Evolutionary conservation across 1,140 invertebrate genomes (phyloP), one percentile per base, ranked within the genome.

Genomic region (Orius insidiosus): DNA sequence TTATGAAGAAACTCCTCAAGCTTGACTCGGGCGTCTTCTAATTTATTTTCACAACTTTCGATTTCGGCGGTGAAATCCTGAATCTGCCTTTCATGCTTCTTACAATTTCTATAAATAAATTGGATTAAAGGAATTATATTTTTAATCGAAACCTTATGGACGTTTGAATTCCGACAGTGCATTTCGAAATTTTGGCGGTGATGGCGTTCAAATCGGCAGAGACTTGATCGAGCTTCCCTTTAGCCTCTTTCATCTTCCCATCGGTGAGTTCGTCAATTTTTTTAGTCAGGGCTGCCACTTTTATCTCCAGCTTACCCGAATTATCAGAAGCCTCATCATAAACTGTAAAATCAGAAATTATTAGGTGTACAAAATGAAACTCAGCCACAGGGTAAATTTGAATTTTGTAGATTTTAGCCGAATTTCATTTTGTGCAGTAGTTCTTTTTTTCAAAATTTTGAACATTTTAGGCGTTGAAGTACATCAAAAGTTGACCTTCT

Each of bases 81-180:
- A 24, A 24, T 24, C 7, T 24, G 24, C 7, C 24, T 24, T 24
- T 24, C 24, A 24, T 24, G 24, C 15, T 14, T 15, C 18, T 34
- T 34, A 19, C 37, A 49, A 38, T 18, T 49, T 32, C 50, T 49
- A 31, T 5, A 39, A 48, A 18, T 4, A 49, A 37, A 47, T 13
- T n/a, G 3, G 7, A 41, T 2, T 41, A 42, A 15, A 39, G 48
- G 7, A 31, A 33, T 45, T 15, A 47, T 14, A 37, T 41, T n/a
- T 10, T 16, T n/a, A 5, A 5, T 40, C 11, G 8, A 36, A 49
- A 80, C 78, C 79, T 76, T 56, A 81, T 70, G 1, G 83, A 72
- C 8, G 85, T 82, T 57, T 83, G 89, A n/a, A 88, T 75, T 3
- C 74, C 82, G 2, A 90, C 85, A 45, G 74, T 77, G 2, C 85